phyloP scores from a whole-genome alignment of 92 coral and sea anemone genomes.

The Virgularia gustaviana region DNA sequence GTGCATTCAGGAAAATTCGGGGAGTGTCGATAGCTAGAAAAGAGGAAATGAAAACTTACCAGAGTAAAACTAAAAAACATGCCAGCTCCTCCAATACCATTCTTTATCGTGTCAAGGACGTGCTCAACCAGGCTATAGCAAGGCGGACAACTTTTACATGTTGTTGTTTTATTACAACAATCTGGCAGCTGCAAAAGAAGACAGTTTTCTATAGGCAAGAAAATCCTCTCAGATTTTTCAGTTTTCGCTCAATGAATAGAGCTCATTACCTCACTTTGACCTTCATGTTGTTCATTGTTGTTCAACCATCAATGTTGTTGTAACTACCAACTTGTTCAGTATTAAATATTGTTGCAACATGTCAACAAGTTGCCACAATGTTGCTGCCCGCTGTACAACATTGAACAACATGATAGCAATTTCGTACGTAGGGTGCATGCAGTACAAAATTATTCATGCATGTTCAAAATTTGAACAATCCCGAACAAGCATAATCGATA shows the following conservation, averaged over 20 bases:
- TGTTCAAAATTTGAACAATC: no score
- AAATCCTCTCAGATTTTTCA: no score
- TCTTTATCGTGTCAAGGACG: conserved; percentile 64
- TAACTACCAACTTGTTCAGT: conserved; percentile 5
- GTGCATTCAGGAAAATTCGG: no score
- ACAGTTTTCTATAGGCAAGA: neutral
- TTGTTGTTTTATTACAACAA: conserved; percentile 1
- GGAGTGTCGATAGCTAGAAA: no score
- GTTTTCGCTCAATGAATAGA: no score
- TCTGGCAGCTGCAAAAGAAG: conserved; percentile 9
- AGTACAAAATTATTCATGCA: no score
- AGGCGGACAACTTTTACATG: conserved; percentile 43
- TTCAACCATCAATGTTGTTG: conserved; percentile 69
- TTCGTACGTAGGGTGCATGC: no score
- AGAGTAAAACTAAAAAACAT: conserved; percentile 92
- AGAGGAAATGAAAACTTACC: conserved; percentile 69
- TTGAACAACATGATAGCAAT: no score
- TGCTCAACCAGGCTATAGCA: conserved; percentile 49
- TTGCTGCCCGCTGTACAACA: neutral
- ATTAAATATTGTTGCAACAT: neutral
- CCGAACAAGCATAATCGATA: no score
- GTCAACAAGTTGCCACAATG: neutral
- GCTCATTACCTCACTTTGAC: no score
- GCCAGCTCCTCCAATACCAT: conserved; percentile 88
- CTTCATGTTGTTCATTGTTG: conserved; percentile 1